Evolutionary conservation across 2,797 vertebrate genomes (phyloP).

Genomic region (Naso thynnoides): DNA sequence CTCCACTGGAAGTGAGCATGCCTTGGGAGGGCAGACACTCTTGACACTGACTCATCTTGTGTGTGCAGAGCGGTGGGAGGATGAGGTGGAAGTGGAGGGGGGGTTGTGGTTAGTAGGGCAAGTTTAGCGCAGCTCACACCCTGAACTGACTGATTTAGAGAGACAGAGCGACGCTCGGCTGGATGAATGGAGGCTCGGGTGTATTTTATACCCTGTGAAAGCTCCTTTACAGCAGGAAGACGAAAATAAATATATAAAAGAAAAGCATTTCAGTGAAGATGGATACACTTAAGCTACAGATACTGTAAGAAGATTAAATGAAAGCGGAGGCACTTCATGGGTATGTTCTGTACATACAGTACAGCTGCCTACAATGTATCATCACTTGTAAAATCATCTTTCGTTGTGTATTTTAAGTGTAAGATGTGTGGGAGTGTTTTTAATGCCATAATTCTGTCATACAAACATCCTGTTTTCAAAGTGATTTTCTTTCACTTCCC

Average conservation of each 20-base stretch:
- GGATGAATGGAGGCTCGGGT: conserved; percentile 42
- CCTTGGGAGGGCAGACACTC: conserved; percentile 47
- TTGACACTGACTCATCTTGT: conserved; percentile 59
- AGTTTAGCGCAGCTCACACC: conserved; percentile 42
- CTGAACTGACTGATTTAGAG: conserved; percentile 56
- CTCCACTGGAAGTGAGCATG: conserved; percentile 53
- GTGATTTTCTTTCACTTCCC: not conserved
- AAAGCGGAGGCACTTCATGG: conserved; percentile 1
- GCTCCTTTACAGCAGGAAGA: conserved; percentile 1
- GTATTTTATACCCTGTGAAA: conserved; percentile 50
- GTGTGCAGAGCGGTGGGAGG: conserved; percentile 18
- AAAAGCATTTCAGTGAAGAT: conserved; percentile 3
- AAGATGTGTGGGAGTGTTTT: conserved; percentile 11
- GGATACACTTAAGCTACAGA: conserved; percentile 9
- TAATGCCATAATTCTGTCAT: not conserved
- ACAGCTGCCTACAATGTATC: not conserved
- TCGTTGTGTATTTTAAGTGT: not conserved
- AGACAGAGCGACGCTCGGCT: conserved; percentile 51
- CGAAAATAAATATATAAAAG: not conserved
- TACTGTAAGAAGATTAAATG: conserved; percentile 19
- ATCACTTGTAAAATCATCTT: not conserved
- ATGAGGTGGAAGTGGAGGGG: conserved; percentile 5
- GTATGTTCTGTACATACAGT: not conserved
- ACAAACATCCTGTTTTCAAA: not conserved
- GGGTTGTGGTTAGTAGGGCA: conserved; percentile 48